Percentiles rank a stretch among this genome's conserved stretches.
phyloP scores from a whole-genome alignment of 2,113 vertebrate species.

The Plecturocebus donacophilus region DNA sequence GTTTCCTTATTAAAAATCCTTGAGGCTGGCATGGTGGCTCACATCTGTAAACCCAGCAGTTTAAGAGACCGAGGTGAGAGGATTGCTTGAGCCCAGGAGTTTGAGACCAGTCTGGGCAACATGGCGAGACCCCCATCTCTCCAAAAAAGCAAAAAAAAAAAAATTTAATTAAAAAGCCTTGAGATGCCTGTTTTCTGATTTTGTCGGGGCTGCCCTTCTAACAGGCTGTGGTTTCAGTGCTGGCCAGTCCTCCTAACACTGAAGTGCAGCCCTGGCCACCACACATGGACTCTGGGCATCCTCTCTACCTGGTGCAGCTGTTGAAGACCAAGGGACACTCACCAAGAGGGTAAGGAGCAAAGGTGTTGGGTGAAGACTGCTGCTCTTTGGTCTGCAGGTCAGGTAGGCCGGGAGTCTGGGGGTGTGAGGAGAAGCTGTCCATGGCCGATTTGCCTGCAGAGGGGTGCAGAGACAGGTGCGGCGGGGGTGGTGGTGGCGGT shows the following conservation, averaged over 20 bases:
- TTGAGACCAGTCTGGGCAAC: no score
- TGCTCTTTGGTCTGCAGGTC: constrained; percentile 99
- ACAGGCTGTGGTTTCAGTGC: background rate
- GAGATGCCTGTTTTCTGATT: rapidly evolving
- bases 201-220: no score
- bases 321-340: constrained; percentile 71
- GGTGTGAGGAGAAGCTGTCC: constrained; percentile 94
- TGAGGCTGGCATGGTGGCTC: no score
- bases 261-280: no score
- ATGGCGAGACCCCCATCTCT: no score
- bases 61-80: no score
- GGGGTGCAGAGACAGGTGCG: constrained; percentile 94
- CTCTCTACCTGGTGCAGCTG: rapidly evolving
- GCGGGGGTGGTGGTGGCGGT: constrained; percentile 87
- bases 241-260: background rate
- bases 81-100: no score
- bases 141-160: no score
- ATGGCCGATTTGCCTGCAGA: constrained; percentile 94
- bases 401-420: constrained; percentile 92
- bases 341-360: constrained; percentile 96
- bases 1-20: background rate
- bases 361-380: constrained; percentile 95
- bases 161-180: background rate
- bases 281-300: background rate
- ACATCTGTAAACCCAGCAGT: no score